Conservation (phyloP, 2,113 vertebrate genomes). For the Rhinopomastus cyanomelas region DNA sequence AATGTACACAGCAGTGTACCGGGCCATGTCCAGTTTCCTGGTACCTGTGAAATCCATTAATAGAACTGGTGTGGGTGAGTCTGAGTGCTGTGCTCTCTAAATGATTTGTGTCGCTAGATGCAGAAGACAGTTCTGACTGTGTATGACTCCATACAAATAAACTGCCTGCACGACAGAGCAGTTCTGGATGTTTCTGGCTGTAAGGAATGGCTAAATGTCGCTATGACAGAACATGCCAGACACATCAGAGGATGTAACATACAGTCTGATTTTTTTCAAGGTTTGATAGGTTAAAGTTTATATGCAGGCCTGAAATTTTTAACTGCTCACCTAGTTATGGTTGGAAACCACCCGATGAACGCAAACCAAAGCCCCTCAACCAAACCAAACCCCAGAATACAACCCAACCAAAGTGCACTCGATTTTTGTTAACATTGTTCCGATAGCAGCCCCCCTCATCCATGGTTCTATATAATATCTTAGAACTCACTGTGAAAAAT, state of each 20-base stretch:
- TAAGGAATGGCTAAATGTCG: background rate
- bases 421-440: background rate
- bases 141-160: background rate
- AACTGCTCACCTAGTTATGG: background rate
- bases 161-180: background rate
- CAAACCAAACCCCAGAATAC: background rate
- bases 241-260: background rate
- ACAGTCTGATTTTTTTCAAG: background rate
- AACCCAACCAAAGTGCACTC: background rate
- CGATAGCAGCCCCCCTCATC: background rate
- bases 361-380: background rate
- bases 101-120: background rate
- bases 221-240: background rate
- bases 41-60: background rate
- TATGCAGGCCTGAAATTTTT: background rate
- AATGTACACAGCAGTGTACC: background rate
- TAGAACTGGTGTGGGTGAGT: background rate
- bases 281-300: background rate
- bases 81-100: background rate
- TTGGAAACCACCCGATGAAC: background rate
- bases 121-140: background rate
- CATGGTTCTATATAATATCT: background rate
- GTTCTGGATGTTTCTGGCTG: background rate
- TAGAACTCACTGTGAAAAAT: background rate
- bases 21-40: background rate